Evolutionary conservation across 2,113 vertebrate species (phyloP), one percentile per base, ranked within the genome.

Genomic region (Hassar affinis): DNA sequence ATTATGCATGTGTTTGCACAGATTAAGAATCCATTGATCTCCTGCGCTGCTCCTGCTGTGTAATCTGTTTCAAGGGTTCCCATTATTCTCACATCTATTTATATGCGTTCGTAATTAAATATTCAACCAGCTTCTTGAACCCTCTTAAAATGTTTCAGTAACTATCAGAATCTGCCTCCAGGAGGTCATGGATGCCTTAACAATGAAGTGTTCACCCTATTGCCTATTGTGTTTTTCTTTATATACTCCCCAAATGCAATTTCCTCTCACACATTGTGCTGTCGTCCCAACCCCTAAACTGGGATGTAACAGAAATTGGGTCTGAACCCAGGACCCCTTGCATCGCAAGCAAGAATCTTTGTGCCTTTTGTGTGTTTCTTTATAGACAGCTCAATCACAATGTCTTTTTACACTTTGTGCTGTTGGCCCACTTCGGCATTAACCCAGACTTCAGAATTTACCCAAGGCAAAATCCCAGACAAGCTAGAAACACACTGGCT

Each of bases 11-110:
- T 86, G 68, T 86, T 86, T 66, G 75, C 30, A 68, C 85, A 75
- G 81, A 86, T 86, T 83, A 86, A 68, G 38, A 83, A 80, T 57
- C 68, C 85, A 86, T 86, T 83, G 85, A 86, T 86, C 77, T 83
- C 47, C 11, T 33, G 56, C 35, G 15, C 66, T 75, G 42, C 49
- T 51, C 49, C 57, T 62, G 78, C 54, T 82, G 56, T 42, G 57
- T 76, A 51, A 83, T 86, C 69, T 18, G 57, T 79, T 80, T 7
- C 52, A 59, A 83, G 69, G 49, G 18, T 61, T 74, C 27, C 59
- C 56, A 27, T 49, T 38, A 79, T 74, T 79, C 77, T 83, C 66
- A 30, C 64, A 51, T 64, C 68, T 64, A 71, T 33, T 80, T 14
- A 64, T 69, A 82, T 76, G 61, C 49, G 49, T 66, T 51, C 49